Evolutionary conservation across 2,113 vertebrate species (phyloP).

Genomic region (Onychostruthus taczanowskii): DNA sequence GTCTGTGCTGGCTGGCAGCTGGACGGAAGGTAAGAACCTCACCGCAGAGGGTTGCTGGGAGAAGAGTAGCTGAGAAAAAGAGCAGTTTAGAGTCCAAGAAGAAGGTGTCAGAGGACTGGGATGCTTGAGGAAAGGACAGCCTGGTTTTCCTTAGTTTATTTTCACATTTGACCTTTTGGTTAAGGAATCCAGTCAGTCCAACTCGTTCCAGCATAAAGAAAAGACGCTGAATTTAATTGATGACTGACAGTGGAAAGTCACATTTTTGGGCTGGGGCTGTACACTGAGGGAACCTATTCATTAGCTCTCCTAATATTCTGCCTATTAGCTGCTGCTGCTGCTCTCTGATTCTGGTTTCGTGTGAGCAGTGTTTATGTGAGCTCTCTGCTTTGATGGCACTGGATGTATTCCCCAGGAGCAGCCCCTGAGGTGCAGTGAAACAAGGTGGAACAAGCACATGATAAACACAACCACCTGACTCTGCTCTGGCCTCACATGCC

Average conservation of each 20-base stretch:
- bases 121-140: neutral
- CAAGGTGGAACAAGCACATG: neutral
- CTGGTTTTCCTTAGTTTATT: conserved; percentile 7
- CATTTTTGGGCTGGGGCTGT: neutral
- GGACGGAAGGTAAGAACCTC: neutral
- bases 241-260: neutral
- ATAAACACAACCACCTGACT: neutral
- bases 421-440: neutral
- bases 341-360: neutral
- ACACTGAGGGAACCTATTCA: neutral
- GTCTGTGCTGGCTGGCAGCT: neutral
- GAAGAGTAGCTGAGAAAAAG: neutral
- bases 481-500: conserved; percentile 16
- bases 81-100: neutral
- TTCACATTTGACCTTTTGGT: conserved; percentile 36
- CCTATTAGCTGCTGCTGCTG: neutral
- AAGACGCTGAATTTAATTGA: neutral
- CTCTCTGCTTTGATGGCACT: neutral
- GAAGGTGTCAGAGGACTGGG: neutral
- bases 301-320: neutral
- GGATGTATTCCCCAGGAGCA: neutral
- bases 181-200: neutral
- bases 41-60: neutral
- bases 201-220: neutral
- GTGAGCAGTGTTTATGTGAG: neutral